Evolutionary conservation across 2,113 vertebrate species (phyloP), one percentile per base, ranked within the genome.

Genomic region (Cheirogaleus medius): DNA sequence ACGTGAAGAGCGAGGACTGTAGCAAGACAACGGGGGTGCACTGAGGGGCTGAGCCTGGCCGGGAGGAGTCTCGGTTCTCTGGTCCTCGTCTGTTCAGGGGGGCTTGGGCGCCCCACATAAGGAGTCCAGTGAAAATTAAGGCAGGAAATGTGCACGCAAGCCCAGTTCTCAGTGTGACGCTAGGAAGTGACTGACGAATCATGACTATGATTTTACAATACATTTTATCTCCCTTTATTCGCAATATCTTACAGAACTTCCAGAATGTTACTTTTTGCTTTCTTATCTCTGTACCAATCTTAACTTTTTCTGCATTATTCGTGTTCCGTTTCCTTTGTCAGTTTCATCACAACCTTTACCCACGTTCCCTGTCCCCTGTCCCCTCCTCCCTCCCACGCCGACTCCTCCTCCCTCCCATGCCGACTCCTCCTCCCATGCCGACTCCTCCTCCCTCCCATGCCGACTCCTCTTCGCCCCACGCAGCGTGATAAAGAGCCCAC

Each of bases 391-490:
- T 42, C 71, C 25, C 2, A 32, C 8, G 49, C 11, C 2, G 3
- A 2, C 4, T n/a, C 37, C 21, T 12, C 54, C 8, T 52, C 47
- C 32, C 44, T 49, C 78, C 23, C 3, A 37, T 6, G 15, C 47
- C 0, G 2, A 39, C 29, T 21, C 27, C 17, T 37, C 86, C n/a
- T n/a, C n/a, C n/a, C n/a, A n/a, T n/a, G n/a, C n/a, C n/a, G n/a
- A n/a, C n/a, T n/a, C 12, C 21, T 17, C 54, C 8, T 64, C 47
- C 32, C 44, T 42, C 71, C 25, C 2, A 32, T 6, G 49, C 11
- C 2, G 3, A 2, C 4, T n/a, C 37, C 21, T 12, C 54, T 49
- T 1, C 14, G 7, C 8, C 23, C 6, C 6, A 3, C 11, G 2
- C 8, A 5, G 76, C 8, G n/a, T 34, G 4, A 13, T 42, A 20